Percentiles rank a stretch among this genome's conserved stretches.
Conservation (phyloP, 2,113 vertebrate species). For the Oreochromis niloticus region DNA sequence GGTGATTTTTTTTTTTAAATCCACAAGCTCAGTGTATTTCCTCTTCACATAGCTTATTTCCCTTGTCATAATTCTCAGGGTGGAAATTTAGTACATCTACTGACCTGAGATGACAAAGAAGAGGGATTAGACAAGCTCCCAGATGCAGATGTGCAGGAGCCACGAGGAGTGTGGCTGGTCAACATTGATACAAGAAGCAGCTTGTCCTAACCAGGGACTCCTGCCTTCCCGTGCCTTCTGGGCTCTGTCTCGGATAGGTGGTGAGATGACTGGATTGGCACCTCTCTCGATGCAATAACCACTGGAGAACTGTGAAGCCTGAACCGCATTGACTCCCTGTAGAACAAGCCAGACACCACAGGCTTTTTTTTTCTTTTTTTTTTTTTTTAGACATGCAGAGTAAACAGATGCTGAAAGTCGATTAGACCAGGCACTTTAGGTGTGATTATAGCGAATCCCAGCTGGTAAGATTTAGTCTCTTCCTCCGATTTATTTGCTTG, state of each 20-base stretch:
- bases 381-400: constrained; percentile 4
- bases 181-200: constrained; percentile 69
- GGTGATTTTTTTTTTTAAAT: not conserved
- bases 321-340: constrained; percentile 34
- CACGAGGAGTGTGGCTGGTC: constrained; percentile 55
- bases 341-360: constrained; percentile 21
- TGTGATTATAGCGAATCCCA: not conserved
- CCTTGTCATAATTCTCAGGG: constrained; percentile 60
- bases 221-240: constrained; percentile 19
- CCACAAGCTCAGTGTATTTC: not conserved
- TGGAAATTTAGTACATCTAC: constrained; percentile 18
- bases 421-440: constrained; percentile 21
- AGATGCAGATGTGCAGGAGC: constrained; percentile 27
- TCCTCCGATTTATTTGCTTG: not conserved
- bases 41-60: constrained; percentile 56
- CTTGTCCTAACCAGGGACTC: constrained; percentile 57
- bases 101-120: constrained; percentile 70
- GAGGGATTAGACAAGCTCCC: constrained; percentile 51
- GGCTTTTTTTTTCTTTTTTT: constrained; percentile 14
- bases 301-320: not conserved
- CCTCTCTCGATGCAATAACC: constrained; percentile 32
- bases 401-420: constrained; percentile 35
- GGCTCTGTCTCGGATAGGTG: constrained; percentile 21
- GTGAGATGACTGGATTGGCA: constrained; percentile 53
- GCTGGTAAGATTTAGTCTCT: not conserved